Base-by-base conservation (phyloP, 2,797 vertebrate genomes). In the Lutjanus argentimaculatus region DNA sequence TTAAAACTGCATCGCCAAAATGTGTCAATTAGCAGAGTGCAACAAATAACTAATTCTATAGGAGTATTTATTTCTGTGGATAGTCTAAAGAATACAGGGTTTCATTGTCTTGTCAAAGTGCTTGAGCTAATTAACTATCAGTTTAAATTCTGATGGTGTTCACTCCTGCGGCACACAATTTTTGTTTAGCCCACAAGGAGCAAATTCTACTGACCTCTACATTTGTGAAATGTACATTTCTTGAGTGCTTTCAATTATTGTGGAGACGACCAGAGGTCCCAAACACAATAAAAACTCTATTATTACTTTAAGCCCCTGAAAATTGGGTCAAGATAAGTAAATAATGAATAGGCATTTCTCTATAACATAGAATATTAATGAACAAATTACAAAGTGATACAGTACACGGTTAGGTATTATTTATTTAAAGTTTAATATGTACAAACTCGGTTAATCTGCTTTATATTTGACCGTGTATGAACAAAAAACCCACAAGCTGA, bases 111-210 rank as follows among this genome's bases (percentile, higher is more conserved):
- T 6, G 30, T 36, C 30, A 36, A 36, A 36, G 30, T 36, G 30
- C 30, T 6, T 36, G 30, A 36, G 30, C 6, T 36, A 36, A 36
- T 36, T 36, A 3, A 48, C 15, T 11, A 19, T 55, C 15, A 11
- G 36, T 68, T 75, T 15, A 19, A 57, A 78, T 83, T 71, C 40
- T 7, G 17, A 36, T 57, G 30, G 12, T 49, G 62, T 65, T 73
- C 13, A 52, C 63, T 71, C 19, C 30, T 17, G 48, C 45, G 7
- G 64, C 57, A 64, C 11, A 74, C 58, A 0, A 30, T 40, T 40
- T 58, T 53, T 62, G 22, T 73, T 65, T 11, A 55, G 25, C 14
- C 42, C 16, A 64, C 6, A 55, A 21, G 45, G 21, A 58, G 14
- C 12, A 13, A 21, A 72, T 11, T 45, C 78, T 42, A 65, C 62